Evolutionary conservation across 2,888 invertebrate species (phyloP).

Genomic region (Pristionchus entomophagus): DNA sequence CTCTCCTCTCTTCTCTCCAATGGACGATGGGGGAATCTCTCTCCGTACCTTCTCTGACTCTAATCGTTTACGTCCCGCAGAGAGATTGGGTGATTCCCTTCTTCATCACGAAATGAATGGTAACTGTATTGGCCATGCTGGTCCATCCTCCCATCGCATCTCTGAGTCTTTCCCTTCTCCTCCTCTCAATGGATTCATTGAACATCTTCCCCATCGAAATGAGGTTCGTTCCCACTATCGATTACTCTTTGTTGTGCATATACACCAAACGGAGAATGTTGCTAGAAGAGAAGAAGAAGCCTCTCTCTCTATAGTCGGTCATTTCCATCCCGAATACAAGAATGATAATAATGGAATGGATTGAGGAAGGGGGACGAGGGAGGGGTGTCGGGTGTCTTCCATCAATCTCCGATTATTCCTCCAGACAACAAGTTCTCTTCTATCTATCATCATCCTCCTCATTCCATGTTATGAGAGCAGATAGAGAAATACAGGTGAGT

Average conservation of each 20-base stretch:
- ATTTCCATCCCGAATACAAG: too few species aligned
- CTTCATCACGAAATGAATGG: conserved; percentile 42
- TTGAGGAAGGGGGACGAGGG: conserved; percentile 1
- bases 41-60: conserved; percentile 46
- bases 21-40: conserved; percentile 40
- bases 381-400: conserved; percentile 31
- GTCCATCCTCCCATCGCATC: background rate
- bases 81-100: conserved; percentile 39
- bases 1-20: background rate
- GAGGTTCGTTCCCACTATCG: background rate
- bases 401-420: conserved; percentile 5
- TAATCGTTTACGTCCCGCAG: conserved; percentile 39
- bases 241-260: background rate
- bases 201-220: conserved; percentile 1
- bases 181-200: conserved; percentile 41
- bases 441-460: conserved; percentile 35
- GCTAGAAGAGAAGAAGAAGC: background rate
- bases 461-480: background rate
- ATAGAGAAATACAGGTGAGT: conserved; percentile 35
- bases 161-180: conserved; percentile 31
- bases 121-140: conserved; percentile 39
- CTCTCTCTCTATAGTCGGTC: too few species aligned
- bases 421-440: conserved; percentile 24
- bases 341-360: background rate
- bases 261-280: background rate